Percentiles rank a stretch among this genome's conserved stretches.
These are phyloP conservation scores for Dryobates pubescens DNA, from an alignment of 2,797 vertebrate species.

Conservation along the genomic window DNA sequence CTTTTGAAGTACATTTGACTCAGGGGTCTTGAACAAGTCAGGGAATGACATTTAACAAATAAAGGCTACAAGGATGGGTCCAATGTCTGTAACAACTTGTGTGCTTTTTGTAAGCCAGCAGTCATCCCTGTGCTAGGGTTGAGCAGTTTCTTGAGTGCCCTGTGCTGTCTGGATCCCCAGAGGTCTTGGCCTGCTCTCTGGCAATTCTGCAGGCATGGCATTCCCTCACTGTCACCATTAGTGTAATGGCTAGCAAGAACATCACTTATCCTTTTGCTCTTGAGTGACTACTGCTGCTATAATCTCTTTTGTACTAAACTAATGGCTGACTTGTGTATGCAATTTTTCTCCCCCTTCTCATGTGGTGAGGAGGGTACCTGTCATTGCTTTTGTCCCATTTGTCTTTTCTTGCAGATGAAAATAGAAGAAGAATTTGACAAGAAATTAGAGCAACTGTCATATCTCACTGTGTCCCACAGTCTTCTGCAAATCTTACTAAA, in stretches of 20 bases:
- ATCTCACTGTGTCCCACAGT: not conserved
- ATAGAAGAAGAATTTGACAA: conserved; percentile 41
- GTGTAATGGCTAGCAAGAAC: conserved; percentile 11
- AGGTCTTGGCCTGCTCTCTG: not conserved
- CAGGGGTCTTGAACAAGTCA: not conserved
- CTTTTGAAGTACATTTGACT: not conserved
- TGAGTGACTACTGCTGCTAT: conserved; percentile 24
- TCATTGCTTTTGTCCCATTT: conserved; percentile 22
- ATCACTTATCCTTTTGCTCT: conserved; percentile 47
- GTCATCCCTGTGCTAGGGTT: not conserved
- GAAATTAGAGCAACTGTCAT: conserved; percentile 33
- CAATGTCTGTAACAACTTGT: not conserved
- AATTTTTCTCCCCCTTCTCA: not conserved
- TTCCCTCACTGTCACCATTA: conserved; percentile 37
- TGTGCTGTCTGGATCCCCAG: not conserved
- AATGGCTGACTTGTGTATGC: conserved; percentile 3
- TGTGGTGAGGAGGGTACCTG: not conserved
- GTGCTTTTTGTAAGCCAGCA: not conserved
- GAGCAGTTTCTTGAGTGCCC: not conserved
- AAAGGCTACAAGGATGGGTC: not conserved
- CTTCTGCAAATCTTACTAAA: not conserved
- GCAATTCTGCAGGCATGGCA: conserved; percentile 15
- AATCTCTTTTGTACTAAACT: conserved; percentile 42
- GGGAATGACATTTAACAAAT: not conserved
- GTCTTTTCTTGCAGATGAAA: conserved; percentile 26